Conservation (phyloP, 2,113 vertebrate species). For the Lepisosteus osseus region DNA sequence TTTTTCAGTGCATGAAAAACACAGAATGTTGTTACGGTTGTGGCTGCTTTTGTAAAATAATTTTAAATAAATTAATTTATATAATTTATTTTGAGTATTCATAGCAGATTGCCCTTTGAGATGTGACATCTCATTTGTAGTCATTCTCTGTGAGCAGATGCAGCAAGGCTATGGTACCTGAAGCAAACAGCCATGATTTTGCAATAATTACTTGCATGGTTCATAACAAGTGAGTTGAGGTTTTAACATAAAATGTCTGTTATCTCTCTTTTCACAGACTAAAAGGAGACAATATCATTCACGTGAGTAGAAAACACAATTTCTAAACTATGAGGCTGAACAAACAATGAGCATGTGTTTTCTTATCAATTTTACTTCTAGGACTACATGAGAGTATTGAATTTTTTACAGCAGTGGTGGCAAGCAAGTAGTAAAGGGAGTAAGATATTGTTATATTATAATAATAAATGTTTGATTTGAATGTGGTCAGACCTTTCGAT, state of each 20-base stretch:
- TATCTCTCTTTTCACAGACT: not conserved
- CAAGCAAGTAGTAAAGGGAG: not conserved
- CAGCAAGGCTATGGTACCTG: not conserved
- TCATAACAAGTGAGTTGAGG: not conserved
- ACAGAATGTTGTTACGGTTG: not conserved
- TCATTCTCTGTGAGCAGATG: slow-evolving; percentile 1
- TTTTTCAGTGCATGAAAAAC: not conserved
- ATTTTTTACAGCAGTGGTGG: not conserved
- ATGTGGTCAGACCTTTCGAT: not conserved
- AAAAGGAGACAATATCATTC: not conserved
- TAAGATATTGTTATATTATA: slow-evolving; percentile 9
- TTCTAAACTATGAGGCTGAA: not conserved
- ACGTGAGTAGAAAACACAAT: not conserved
- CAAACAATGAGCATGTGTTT: not conserved
- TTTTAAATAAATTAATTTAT: slow-evolving; percentile 7
- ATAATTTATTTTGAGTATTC: not conserved
- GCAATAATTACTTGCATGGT: not conserved
- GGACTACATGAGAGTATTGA: not conserved
- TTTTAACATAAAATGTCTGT: not conserved
- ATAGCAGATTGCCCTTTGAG: not conserved
- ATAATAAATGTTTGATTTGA: not conserved
- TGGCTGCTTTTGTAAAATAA: not conserved
- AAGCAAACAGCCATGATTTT: not conserved
- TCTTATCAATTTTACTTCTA: not conserved
- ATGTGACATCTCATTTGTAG: slow-evolving; percentile 4